These are phyloP conservation scores for Dipodomys stephensi DNA, from an alignment of 2,113 vertebrate genomes.

Conservation along the genomic window DNA sequence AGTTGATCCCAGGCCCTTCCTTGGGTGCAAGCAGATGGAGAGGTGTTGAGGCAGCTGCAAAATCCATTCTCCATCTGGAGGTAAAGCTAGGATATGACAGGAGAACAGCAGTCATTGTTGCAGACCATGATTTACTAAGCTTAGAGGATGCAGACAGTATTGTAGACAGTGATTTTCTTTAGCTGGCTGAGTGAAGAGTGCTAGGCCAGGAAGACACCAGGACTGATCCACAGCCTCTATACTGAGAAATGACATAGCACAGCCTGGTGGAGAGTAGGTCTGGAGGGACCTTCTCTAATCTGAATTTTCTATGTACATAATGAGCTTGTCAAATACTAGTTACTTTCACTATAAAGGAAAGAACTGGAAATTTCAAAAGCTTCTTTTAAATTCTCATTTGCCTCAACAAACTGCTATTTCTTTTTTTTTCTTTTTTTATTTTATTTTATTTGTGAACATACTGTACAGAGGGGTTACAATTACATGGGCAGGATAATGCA, in stretches of 20 bases:
- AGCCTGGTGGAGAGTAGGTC: not conserved
- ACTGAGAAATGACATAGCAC: not conserved
- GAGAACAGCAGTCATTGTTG: not conserved
- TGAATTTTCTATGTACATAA: not conserved
- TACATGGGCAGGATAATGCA: no score
- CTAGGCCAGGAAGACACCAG: not conserved
- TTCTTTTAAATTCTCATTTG: conserved; percentile 49
- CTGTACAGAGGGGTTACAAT: no score
- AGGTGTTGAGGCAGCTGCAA: not conserved
- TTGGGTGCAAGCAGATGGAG: not conserved
- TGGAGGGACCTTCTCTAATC: not conserved
- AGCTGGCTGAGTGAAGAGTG: not conserved
- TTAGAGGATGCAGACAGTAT: no score
- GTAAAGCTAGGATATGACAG: not conserved
- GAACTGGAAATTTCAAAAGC: not conserved
- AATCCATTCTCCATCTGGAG: not conserved
- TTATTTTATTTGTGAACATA: no score
- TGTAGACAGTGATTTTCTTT: not conserved
- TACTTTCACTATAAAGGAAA: not conserved
- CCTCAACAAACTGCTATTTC: no score
- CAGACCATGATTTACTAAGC: no score
- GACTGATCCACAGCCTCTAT: not conserved
- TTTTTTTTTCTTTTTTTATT: no score
- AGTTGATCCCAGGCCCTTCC: not conserved
- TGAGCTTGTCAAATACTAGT: not conserved